Evolutionary conservation across 1,140 invertebrate species (phyloP), one percentile per base, ranked within the genome.

Genomic region (Listronotus oregonensis): DNA sequence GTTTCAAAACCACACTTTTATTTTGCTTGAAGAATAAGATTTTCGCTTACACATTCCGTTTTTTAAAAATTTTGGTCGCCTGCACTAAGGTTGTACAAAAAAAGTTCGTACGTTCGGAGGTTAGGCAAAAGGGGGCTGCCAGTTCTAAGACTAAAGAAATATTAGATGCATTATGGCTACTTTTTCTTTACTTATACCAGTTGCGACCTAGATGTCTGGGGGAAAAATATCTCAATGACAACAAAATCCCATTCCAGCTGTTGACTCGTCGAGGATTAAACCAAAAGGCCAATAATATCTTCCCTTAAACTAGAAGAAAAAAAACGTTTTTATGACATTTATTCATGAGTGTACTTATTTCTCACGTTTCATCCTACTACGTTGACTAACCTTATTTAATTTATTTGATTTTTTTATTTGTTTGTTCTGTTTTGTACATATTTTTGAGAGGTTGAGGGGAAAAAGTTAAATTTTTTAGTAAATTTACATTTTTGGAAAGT

Each of bases 321-420:
- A n/a, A 55, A 39, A 43, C 21, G 10, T 57, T 57, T 43, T 42
- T 57, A 40, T 43, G 6, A 43, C 56, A 34, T 58, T 50, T 9
- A 7, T 58, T 31, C 12, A 58, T 58, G 56, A 58, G 56, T 58
- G 56, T 58, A 58, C 56, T 58, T 58, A 58, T 52, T 52, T 37
- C 47, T 47, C 56, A 58, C 27, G 11, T 58, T 15, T 55, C 39
- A 55, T 55, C 39, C 39, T 21, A 12, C 40, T 43, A 31, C 11
- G 18, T 43, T 27, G 31, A 15, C 42, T 58, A 58, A 43, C 56
- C 56, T 58, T 46, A 46, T 57, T 58, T 18, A 12, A n/a, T 4
- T 42, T 31, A 4, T n/a, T 58, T 58, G 32, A 40, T 4, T 37
- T 37, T 37, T 37, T 37, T 37, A 57, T 49, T 18, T 55, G 32